These are phyloP conservation scores for Drosophila persimilis DNA, from an alignment of 1,140 invertebrate species.

Conservation along the genomic window DNA sequence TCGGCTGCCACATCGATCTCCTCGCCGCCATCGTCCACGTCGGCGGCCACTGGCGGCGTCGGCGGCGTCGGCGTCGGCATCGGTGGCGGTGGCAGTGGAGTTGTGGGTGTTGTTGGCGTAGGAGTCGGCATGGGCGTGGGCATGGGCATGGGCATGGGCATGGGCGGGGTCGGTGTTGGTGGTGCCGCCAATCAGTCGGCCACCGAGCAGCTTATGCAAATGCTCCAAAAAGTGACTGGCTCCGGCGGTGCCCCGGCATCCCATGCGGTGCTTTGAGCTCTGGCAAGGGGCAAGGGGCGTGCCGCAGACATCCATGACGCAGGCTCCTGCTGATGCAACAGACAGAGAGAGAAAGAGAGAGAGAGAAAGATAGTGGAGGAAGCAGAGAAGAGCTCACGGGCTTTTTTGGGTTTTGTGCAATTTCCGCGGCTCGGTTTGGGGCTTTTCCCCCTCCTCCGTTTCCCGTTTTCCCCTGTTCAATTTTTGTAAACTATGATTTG, in stretches of 20 bases:
- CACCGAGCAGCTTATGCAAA: constrained; percentile 81
- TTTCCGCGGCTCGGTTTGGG: constrained; percentile 27
- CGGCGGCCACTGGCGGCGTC: constrained; percentile 8
- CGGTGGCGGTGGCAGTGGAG: constrained; percentile 37
- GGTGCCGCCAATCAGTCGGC: constrained; percentile 68
- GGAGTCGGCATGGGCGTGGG: constrained; percentile 41
- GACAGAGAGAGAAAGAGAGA: not conserved
- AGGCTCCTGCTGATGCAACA: constrained; percentile 24
- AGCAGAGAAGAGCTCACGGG: constrained; percentile 46
- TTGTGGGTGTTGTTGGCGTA: constrained; percentile 29
- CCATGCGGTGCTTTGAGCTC: constrained; percentile 64
- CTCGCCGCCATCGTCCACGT: constrained; percentile 67
- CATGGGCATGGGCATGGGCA: constrained; percentile 1
- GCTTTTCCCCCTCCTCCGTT: no score
- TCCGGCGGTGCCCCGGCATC: constrained; percentile 55
- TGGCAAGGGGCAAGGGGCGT: not conserved
- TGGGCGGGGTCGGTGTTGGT: constrained; percentile 46
- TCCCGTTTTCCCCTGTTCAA: constrained; percentile 1
- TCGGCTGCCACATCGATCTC: constrained; percentile 77
- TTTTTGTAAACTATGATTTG: constrained; percentile 32
- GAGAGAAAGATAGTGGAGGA: not conserved
- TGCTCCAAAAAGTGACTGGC: constrained; percentile 80
- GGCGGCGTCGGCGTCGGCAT: constrained; percentile 26
- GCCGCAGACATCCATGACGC: not conserved
- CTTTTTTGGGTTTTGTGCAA: constrained; percentile 58